Evolutionary conservation across 2,113 vertebrate genomes (phyloP), one percentile per base, ranked within the genome.

Genomic region (Bothrops jararaca): DNA sequence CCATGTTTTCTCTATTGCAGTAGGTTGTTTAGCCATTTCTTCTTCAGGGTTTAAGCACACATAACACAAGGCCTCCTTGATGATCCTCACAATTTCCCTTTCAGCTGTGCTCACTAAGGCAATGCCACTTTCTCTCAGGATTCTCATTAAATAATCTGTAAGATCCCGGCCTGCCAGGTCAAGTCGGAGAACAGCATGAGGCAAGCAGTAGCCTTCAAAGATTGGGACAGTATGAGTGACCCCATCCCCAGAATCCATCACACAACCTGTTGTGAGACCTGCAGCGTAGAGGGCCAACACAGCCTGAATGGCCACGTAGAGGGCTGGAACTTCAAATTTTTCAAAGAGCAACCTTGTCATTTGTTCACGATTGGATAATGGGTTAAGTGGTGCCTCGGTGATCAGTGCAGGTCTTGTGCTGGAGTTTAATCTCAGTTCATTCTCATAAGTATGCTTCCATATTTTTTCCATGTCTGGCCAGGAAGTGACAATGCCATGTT

Each of bases 91-190:
- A 39, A 92, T 95, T 86, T 95, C 95, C 88, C 94, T 95, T 88
- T 97, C 94, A 9, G 93, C 45, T 91, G 95, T 58, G 54, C 95
- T 94, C 92, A 97, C 96, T 96, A 97, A 96, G 95, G 95, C 96
- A 95, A 98, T 26, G 50, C 95, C 90, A 0, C 91, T 93, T 94
- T 97, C 96, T 95, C 97, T 97, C 96, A 98, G 95, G 93, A 98
- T 97, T 95, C 89, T 88, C 91, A 95, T 97, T 95, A 97, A 89
- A 74, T 96, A 96, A 93, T 95, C 97, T 94, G 97, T 98, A 93
- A 98, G 95, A 60, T 97, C 96, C 23, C 94, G 91, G 42, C 95
- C 96, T 2, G 92, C 95, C 90, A 95, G 60, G 56, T 95, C 80
- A 42, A 97, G 94, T 34, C 89, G 64, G 89, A 96, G 93, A 52